Evolutionary conservation across 2,113 vertebrate genomes (phyloP).

Genomic region (Cranoglanis bouderius): DNA sequence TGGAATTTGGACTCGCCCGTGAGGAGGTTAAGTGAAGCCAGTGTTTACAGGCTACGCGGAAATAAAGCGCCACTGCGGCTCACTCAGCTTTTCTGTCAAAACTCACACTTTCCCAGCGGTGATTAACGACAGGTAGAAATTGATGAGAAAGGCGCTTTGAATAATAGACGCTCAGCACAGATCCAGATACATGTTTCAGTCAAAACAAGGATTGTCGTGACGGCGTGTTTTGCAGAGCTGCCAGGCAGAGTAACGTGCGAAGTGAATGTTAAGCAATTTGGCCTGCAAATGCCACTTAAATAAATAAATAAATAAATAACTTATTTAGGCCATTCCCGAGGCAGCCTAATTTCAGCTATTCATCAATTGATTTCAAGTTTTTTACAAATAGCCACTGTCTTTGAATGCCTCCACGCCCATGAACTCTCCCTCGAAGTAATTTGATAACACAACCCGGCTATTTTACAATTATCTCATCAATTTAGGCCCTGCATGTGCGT

Average conservation of each 20-base stretch:
- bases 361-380: slow-evolving; percentile 68
- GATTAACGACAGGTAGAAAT: slow-evolving; percentile 33
- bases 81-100: slow-evolving; percentile 33
- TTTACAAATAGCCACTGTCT: slow-evolving; percentile 56
- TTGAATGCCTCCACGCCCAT: slow-evolving; percentile 57
- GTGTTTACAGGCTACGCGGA: slow-evolving; percentile 3
- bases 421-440: slow-evolving; percentile 65
- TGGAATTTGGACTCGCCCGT: not conserved
- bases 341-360: slow-evolving; percentile 52
- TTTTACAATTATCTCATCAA: slow-evolving; percentile 73
- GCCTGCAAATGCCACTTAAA: not conserved
- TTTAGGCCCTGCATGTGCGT: slow-evolving; percentile 59
- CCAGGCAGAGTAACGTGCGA: not conserved
- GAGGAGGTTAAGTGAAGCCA: slow-evolving; percentile 38
- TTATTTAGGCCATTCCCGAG: slow-evolving; percentile 28
- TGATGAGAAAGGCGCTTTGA: slow-evolving; percentile 25
- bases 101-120: slow-evolving; percentile 13
- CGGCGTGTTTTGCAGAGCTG: not conserved
- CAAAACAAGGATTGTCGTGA: slow-evolving; percentile 4
- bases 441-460: slow-evolving; percentile 65
- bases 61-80: not conserved
- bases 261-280: slow-evolving; percentile 8
- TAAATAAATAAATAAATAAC: slow-evolving; percentile 29
- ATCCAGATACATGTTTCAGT: not conserved
- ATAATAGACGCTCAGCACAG: slow-evolving; percentile 24